Evolutionary conservation across 2,888 invertebrate species (phyloP).

Genomic region (Andrena chrysosceles): DNA sequence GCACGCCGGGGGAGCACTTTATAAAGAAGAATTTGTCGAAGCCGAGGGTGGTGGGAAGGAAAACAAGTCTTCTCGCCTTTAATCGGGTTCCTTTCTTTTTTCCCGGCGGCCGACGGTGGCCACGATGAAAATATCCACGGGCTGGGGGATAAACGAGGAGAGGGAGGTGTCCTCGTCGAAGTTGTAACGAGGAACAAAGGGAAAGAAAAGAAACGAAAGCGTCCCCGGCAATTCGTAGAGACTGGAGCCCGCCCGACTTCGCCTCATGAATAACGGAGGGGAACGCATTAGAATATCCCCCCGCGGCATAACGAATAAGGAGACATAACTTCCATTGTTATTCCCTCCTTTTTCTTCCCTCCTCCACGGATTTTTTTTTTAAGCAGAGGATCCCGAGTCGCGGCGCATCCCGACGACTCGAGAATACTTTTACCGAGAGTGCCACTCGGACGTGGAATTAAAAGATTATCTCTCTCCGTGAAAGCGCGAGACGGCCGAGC

Average conservation of each 20-base stretch:
- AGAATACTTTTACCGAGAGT: slow-evolving; percentile 17
- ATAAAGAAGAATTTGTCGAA: neutral
- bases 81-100: slow-evolving; percentile 33
- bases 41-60: neutral
- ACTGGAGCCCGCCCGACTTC: slow-evolving; percentile 56
- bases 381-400: slow-evolving; percentile 42
- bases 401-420: slow-evolving; percentile 8
- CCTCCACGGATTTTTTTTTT: slow-evolving; percentile 36
- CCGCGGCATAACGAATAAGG: slow-evolving; percentile 72
- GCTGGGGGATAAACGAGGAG: neutral
- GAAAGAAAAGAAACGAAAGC: slow-evolving; percentile 61
- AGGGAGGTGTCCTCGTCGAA: slow-evolving; percentile 43
- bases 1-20: neutral
- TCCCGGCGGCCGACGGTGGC: slow-evolving; percentile 5
- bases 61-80: slow-evolving; percentile 24
- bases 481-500: neutral
- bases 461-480: slow-evolving; percentile 41
- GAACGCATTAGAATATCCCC: slow-evolving; percentile 75
- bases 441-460: slow-evolving; percentile 30
- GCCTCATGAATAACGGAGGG: slow-evolving; percentile 76
- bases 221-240: slow-evolving; percentile 72
- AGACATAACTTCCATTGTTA: slow-evolving; percentile 72
- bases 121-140: slow-evolving; percentile 48
- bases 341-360: slow-evolving; percentile 48
- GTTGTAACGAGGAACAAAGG: slow-evolving; percentile 64